Evolutionary conservation across 2,113 vertebrate species (phyloP).

Genomic region (Orcinus orca): DNA sequence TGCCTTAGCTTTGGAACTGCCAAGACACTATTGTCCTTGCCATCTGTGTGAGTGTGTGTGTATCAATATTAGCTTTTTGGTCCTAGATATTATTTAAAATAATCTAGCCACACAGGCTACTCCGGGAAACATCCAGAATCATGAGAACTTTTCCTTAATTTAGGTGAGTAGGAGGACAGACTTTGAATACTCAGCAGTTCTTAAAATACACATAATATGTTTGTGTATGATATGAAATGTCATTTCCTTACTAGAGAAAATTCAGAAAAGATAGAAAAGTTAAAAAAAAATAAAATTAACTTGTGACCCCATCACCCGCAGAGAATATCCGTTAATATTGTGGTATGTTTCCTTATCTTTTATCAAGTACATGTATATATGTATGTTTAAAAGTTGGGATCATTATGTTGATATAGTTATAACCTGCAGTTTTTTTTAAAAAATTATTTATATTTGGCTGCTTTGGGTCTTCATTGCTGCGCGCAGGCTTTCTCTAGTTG

Average conservation of each 20-base stretch:
- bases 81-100: background rate
- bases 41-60: accelerated
- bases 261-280: background rate
- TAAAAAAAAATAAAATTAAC: background rate
- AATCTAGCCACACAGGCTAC: background rate
- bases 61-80: background rate
- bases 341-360: background rate
- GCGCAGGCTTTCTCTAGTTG: too few relatives aligned
- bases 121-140: background rate
- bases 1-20: background rate
- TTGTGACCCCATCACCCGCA: background rate
- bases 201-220: background rate
- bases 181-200: background rate
- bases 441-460: too few relatives aligned
- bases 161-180: background rate
- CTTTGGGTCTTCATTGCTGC: too few relatives aligned
- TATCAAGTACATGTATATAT: background rate
- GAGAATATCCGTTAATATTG: background rate
- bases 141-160: background rate
- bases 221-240: background rate
- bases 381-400: background rate
- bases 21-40: background rate
- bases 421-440: background rate
- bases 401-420: background rate
- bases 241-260: background rate